Conservation (phyloP, 2,797 vertebrate species). For the Hypotaenidia okinawae region DNA sequence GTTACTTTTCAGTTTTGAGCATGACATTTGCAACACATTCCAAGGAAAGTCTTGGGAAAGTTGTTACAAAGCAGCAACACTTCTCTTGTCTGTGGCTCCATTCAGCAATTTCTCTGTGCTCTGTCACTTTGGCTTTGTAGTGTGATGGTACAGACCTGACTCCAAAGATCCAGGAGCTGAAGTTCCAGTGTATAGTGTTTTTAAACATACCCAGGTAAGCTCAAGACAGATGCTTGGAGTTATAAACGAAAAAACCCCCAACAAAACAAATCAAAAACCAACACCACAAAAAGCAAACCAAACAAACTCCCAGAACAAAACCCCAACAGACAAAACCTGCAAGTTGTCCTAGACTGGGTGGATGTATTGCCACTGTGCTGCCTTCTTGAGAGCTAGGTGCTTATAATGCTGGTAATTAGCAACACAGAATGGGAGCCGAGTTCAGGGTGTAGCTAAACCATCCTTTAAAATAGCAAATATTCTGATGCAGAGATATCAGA, state of each 20-base stretch:
- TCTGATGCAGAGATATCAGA: neutral
- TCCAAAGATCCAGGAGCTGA: slow-evolving; percentile 98
- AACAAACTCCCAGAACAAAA: neutral
- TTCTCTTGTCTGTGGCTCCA: slow-evolving; percentile 66
- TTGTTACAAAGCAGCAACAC: slow-evolving; percentile 67
- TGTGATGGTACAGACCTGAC: slow-evolving; percentile 98
- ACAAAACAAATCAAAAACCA: too few relatives aligned
- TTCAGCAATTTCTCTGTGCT: slow-evolving; percentile 65
- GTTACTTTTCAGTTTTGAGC: slow-evolving; percentile 70
- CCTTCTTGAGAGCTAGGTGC: neutral
- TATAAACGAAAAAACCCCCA: neutral
- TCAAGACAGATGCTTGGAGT: neutral
- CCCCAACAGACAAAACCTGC: neutral
- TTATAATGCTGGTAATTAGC: neutral
- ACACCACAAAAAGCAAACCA: neutral
- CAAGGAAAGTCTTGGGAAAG: slow-evolving; percentile 70
- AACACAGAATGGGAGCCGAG: neutral
- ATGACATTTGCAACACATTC: slow-evolving; percentile 68
- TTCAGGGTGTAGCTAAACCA: neutral
- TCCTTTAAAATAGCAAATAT: neutral
- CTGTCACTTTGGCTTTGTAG: slow-evolving; percentile 80
- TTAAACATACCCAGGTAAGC: slow-evolving; percentile 98
- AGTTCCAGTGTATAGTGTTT: slow-evolving; percentile 99
- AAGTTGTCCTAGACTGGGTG: neutral
- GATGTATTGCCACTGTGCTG: neutral